Conservation (phyloP, 2,113 vertebrate genomes). For the Castor canadensis region DNA sequence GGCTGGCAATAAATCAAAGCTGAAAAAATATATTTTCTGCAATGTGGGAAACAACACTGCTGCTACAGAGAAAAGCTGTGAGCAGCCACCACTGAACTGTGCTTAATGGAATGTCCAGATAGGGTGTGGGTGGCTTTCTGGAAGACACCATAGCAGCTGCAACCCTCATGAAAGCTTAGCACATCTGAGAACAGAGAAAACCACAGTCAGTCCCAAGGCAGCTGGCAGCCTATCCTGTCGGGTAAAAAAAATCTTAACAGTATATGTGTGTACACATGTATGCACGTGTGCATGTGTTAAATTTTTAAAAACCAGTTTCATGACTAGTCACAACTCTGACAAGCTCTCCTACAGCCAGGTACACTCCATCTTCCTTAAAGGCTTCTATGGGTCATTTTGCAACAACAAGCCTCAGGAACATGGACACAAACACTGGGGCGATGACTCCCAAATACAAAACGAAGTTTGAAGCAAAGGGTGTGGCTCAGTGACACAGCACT, state of each 20-base stretch:
- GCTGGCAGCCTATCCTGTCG: not conserved
- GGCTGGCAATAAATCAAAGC: conserved; percentile 45
- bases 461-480: not conserved
- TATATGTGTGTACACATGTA: no score
- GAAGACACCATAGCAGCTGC: not conserved
- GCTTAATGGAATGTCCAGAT: not conserved
- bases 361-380: not conserved
- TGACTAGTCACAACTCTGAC: not conserved
- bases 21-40: not conserved
- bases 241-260: not conserved
- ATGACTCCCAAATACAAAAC: not conserved
- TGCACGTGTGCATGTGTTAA: rapidly evolving
- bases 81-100: not conserved
- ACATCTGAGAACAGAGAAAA: not conserved
- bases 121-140: not conserved
- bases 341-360: not conserved
- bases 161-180: not conserved
- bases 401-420: not conserved
- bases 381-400: not conserved
- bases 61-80: not conserved
- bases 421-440: not conserved
- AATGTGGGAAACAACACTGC: not conserved
- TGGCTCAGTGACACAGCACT: not conserved
- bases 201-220: not conserved
- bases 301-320: not conserved